Conservation (phyloP, 2,797 vertebrate species). For the Synaphobranchus kaupii region DNA sequence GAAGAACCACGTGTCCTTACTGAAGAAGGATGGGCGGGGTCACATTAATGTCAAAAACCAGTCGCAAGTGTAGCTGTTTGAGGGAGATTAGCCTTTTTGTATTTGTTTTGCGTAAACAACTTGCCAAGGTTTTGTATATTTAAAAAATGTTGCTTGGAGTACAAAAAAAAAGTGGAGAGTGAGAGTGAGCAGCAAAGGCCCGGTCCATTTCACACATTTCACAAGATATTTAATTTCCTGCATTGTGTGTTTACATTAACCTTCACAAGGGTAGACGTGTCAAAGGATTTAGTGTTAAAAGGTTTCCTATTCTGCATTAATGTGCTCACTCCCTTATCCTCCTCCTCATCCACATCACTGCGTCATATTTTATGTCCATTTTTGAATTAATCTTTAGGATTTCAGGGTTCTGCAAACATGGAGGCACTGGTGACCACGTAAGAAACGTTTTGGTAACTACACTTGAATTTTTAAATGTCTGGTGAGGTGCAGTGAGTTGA, state of each 20-base stretch:
- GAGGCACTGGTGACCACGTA: not conserved
- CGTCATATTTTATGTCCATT: not conserved
- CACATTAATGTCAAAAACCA: not conserved
- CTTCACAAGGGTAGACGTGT: not conserved
- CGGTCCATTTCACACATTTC: not conserved
- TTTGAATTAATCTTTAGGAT: not conserved
- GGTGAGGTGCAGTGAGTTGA: not conserved
- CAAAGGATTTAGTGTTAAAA: not conserved
- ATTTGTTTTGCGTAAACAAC: not conserved
- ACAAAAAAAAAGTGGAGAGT: not conserved
- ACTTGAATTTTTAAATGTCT: not conserved
- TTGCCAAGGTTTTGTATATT: not conserved
- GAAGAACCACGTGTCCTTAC: not conserved
- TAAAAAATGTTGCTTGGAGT: not conserved
- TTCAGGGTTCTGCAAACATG: not conserved
- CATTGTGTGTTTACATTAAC: not conserved
- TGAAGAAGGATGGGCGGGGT: not conserved
- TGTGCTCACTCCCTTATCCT: not conserved
- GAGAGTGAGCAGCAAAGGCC: not conserved
- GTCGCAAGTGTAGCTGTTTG: not conserved
- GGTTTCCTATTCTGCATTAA: not conserved
- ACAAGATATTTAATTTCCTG: not conserved
- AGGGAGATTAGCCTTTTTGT: not conserved
- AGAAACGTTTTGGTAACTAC: not conserved
- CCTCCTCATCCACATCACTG: not conserved